A percentile compares a stretch with the other conserved stretches of the same genome.
Evolutionary conservation across 2,113 vertebrate genomes (phyloP).

Genomic region (Oxygymnocypris stewartii): DNA sequence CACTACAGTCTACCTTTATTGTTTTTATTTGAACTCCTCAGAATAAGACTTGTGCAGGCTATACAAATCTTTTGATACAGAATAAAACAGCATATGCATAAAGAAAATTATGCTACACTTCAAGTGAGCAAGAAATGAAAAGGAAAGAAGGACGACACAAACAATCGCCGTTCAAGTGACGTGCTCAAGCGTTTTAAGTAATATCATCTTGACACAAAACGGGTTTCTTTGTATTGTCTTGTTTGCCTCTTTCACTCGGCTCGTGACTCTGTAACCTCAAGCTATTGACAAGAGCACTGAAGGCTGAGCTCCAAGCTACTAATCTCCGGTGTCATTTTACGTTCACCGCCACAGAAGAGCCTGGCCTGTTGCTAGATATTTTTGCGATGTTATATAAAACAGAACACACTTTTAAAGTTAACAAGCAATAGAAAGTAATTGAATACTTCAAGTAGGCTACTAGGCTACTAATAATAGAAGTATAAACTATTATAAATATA

Average conservation of each 20-base stretch:
- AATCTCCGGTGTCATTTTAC: slow-evolving; percentile 44
- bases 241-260: slow-evolving; percentile 52
- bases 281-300: slow-evolving; percentile 15
- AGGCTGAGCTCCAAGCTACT: slow-evolving; percentile 25
- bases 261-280: slow-evolving; percentile 50
- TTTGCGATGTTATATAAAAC: not conserved
- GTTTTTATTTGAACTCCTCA: not conserved
- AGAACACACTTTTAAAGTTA: no score
- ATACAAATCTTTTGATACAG: not conserved
- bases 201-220: slow-evolving; percentile 26
- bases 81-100: not conserved
- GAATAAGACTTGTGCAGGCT: not conserved
- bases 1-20: not conserved
- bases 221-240: slow-evolving; percentile 44
- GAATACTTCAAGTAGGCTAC: not conserved
- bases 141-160: not conserved
- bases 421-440: not conserved
- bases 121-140: not conserved
- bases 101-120: not conserved
- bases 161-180: slow-evolving; percentile 1
- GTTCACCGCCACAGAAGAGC: not conserved
- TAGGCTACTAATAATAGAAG: not conserved
- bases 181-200: slow-evolving; percentile 16
- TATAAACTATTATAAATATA: not conserved
- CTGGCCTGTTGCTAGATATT: slow-evolving; percentile 46